Evolutionary conservation across 2,113 vertebrate genomes (phyloP).

Genomic region (Galemys pyrenaicus): DNA sequence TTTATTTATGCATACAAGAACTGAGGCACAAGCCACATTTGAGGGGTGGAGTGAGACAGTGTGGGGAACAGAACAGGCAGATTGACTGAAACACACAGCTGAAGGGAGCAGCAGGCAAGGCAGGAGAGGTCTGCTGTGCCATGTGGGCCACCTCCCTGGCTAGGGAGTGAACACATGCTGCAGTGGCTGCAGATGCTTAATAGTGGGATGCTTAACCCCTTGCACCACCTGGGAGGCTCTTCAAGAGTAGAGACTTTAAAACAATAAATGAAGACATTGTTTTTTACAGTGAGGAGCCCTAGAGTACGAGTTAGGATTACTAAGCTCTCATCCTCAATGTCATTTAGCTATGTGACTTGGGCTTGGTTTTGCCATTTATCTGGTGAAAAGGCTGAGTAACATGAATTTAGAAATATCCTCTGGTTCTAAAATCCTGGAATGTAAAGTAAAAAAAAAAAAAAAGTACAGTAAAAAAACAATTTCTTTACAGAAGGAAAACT

Average conservation of each 20-base stretch:
- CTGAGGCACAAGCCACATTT: too few relatives aligned
- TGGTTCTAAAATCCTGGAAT: neutral
- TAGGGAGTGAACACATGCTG: too few relatives aligned
- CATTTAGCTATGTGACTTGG: neutral
- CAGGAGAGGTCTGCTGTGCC: too few relatives aligned
- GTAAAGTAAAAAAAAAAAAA: neutral
- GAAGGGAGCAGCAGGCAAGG: too few relatives aligned
- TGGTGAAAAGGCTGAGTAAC: neutral
- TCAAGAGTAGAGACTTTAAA: slow-evolving; percentile 10
- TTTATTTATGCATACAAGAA: too few relatives aligned
- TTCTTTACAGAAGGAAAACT: neutral
- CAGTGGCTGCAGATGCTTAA: too few relatives aligned
- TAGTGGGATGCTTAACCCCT: too few relatives aligned
- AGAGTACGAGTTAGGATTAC: neutral
- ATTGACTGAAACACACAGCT: too few relatives aligned
- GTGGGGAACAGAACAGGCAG: too few relatives aligned
- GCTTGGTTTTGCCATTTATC: neutral
- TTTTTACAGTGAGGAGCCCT: neutral
- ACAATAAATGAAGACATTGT: neutral
- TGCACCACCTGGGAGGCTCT: too few relatives aligned
- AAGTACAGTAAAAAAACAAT: neutral
- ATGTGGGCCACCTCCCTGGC: too few relatives aligned
- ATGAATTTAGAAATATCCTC: neutral
- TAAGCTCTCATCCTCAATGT: neutral
- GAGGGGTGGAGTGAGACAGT: too few relatives aligned